Percentiles rank a stretch among this genome's conserved stretches.
Conservation (phyloP, 2,888 invertebrate species). For the Troides helena region DNA sequence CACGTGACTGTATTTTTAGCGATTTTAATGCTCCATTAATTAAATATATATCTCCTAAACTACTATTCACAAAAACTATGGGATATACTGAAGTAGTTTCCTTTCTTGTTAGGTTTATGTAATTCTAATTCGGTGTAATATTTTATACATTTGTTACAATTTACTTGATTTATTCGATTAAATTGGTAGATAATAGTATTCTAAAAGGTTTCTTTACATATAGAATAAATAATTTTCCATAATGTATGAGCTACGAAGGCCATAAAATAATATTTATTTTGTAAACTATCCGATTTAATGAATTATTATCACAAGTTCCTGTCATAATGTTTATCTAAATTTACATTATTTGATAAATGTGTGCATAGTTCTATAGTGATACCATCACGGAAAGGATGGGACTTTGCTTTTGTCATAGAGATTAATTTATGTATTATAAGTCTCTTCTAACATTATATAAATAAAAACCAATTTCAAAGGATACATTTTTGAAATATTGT, state of each 20-base stretch:
- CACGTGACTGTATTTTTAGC: too few relatives aligned
- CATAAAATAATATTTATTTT: neutral
- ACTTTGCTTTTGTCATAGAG: too few relatives aligned
- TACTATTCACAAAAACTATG: too few relatives aligned
- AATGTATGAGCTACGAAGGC: neutral
- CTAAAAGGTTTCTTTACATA: neutral
- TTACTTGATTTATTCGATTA: neutral
- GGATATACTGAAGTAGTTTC: neutral
- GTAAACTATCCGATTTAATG: neutral
- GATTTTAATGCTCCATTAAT: too few relatives aligned
- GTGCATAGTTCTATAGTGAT: neutral
- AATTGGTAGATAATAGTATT: neutral
- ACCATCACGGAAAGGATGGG: neutral
- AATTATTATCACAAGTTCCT: neutral
- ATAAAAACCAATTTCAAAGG: too few relatives aligned
- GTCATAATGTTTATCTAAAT: neutral
- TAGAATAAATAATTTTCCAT: neutral
- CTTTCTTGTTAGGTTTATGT: neutral
- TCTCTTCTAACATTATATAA: too few relatives aligned
- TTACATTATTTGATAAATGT: neutral
- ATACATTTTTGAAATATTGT: too few relatives aligned
- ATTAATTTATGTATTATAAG: too few relatives aligned
- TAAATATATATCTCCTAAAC: too few relatives aligned
- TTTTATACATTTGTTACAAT: neutral
- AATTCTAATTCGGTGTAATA: neutral